These are phyloP conservation scores for Cryptotis parvus DNA, from an alignment of 2,113 vertebrate genomes.

Conservation along the genomic window DNA sequence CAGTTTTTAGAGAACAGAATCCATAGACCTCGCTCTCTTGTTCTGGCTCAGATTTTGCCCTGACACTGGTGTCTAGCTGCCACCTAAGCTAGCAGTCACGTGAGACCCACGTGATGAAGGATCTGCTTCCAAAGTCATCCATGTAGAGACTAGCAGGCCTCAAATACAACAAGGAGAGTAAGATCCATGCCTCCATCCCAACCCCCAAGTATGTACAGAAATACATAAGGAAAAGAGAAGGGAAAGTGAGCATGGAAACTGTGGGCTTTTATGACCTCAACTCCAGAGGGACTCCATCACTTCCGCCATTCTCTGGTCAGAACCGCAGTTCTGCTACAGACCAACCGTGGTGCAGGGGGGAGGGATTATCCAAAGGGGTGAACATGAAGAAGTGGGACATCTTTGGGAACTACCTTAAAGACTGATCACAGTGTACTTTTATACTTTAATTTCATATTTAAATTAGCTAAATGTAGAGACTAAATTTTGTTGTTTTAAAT, in stretches of 20 bases:
- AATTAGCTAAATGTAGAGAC: too few relatives aligned
- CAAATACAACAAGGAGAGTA: too few relatives aligned
- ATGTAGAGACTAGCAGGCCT: too few relatives aligned
- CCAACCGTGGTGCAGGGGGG: neutral
- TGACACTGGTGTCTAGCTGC: too few relatives aligned
- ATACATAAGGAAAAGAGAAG: neutral
- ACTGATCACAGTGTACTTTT: neutral
- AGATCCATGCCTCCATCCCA: too few relatives aligned
- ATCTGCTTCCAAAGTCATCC: too few relatives aligned
- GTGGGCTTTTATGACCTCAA: neutral
- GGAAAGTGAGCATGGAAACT: neutral
- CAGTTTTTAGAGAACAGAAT: neutral
- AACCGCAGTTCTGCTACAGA: too few relatives aligned
- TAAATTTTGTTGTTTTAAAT: neutral
- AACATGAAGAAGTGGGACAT: neutral
- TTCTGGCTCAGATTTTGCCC: neutral
- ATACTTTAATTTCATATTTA: too few relatives aligned
- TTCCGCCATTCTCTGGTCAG: neutral
- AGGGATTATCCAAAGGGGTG: neutral
- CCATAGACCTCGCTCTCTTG: neutral
- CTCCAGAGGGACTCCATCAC: neutral
- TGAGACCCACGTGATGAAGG: too few relatives aligned
- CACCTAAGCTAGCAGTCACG: too few relatives aligned
- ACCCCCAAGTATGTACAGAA: too few relatives aligned
- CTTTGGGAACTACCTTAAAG: neutral